phyloP scores from a whole-genome alignment of 2,888 invertebrate genomes.

The Nesidiocoris tenuis region DNA sequence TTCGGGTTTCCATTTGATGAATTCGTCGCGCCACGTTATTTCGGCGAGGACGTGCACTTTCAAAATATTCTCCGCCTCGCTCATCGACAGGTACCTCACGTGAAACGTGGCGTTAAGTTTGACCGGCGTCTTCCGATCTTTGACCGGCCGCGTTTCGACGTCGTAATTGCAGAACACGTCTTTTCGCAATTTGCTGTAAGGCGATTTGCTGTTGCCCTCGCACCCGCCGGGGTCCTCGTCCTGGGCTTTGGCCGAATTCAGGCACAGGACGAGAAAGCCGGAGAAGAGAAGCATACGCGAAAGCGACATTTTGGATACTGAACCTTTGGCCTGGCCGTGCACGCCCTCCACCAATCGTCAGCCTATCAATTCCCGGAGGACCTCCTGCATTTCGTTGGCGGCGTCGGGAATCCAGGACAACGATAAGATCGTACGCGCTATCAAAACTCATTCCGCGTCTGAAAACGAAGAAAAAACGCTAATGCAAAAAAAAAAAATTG shows the following conservation, averaged over 20 bases:
- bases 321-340: neutral
- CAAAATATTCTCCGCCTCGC: slow-evolving; percentile 20
- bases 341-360: slow-evolving; percentile 1
- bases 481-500: too few relatives aligned
- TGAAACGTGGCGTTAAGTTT: slow-evolving; percentile 13
- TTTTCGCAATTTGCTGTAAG: slow-evolving; percentile 14
- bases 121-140: neutral
- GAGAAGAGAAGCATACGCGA: neutral
- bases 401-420: too few relatives aligned
- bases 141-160: slow-evolving; percentile 4
- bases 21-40: slow-evolving; percentile 27
- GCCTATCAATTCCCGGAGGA: neutral
- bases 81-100: slow-evolving; percentile 18
- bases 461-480: too few relatives aligned
- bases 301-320: slow-evolving; percentile 9
- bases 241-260: neutral
- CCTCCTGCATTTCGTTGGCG: neutral
- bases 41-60: slow-evolving; percentile 13
- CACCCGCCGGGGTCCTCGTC: neutral
- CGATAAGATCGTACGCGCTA: too few relatives aligned
- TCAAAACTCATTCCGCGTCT: too few relatives aligned
- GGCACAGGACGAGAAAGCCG: neutral
- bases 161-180: slow-evolving; percentile 18
- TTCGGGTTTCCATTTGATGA: slow-evolving; percentile 19
- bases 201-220: slow-evolving; percentile 17